Evolutionary conservation across 2,113 vertebrate genomes (phyloP), one percentile per base, ranked within the genome.

Genomic region (Charadrius vociferus): DNA sequence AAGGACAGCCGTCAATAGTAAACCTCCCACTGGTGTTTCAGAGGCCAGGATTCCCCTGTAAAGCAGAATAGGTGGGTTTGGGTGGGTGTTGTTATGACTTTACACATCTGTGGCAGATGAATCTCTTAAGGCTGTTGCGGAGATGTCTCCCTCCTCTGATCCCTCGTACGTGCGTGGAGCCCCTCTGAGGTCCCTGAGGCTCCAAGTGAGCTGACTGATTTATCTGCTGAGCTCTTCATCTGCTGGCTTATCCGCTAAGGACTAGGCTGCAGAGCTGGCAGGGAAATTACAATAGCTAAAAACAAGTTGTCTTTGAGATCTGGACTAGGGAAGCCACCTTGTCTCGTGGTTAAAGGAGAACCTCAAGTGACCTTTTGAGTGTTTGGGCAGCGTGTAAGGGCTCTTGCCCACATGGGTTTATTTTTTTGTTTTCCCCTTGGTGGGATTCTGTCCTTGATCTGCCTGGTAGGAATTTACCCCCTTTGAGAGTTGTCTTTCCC

Each of bases 211-310:
- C 53, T 1, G 1, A 53, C 49, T 70, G 77, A 67, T 95, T 91
- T 90, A 62, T 94, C 66, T 95, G 75, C 72, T 92, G 88, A 94
- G 85, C 93, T 95, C 75, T 89, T 97, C 88, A 95, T 88, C 72
- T 93, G 49, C 81, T 90, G 82, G 62, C 39, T 96, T 91, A 94
- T 68, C 87, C 1, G 2, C 80, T 87, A 52, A 85, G 73, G 81
- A 75, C 73, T 56, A 49, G 62, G 73, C 39, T 82, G 70, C 78
- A 66, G 91, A 92, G 56, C 77, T 94, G 83, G 50, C 70, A 72
- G 77, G 72, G 29, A 94, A 97, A 95, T 87, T 49, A 49, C 50
- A 75, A 30, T 43, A 67, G 39, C 68, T 87, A 63, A 89, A 79
- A 87, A 3, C 18, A 65, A 91, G 73, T 62, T 89, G 70, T 67